These are phyloP conservation scores for Hylaeus volcanicus DNA, from an alignment of 1,140 invertebrate species.

Conservation along the genomic window DNA sequence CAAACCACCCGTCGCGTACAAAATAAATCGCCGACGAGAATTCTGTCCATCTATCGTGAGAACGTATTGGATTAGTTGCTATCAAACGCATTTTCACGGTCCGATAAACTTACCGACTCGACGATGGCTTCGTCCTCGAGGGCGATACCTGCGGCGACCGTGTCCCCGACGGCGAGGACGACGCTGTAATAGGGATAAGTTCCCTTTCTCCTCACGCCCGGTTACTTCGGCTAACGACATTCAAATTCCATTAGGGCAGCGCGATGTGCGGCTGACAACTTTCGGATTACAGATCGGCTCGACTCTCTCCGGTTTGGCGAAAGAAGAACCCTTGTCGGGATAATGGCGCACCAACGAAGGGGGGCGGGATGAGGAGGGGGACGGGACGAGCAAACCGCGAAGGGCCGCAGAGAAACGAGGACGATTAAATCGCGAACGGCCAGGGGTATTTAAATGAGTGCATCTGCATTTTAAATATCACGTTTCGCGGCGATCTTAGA, in stretches of 20 bases:
- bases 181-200: slow-evolving; percentile 71
- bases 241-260: slow-evolving; percentile 76
- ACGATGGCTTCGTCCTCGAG: slow-evolving; percentile 14
- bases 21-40: no score
- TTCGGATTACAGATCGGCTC: slow-evolving; percentile 57
- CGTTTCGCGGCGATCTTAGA: not conserved
- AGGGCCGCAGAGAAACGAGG: slow-evolving; percentile 11
- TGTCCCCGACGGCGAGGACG: slow-evolving; percentile 20
- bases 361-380: not conserved
- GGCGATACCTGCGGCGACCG: slow-evolving; percentile 34
- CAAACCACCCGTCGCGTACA: no score
- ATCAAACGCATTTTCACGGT: slow-evolving; percentile 42
- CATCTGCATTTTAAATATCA: slow-evolving; percentile 42
- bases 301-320: not conserved
- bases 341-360: slow-evolving; percentile 8
- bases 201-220: slow-evolving; percentile 72
- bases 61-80: no score
- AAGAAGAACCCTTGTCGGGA: slow-evolving; percentile 21
- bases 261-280: slow-evolving; percentile 69
- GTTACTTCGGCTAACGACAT: slow-evolving; percentile 77
- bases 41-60: no score
- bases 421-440: slow-evolving; percentile 37
- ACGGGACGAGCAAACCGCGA: not conserved
- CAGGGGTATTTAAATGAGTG: slow-evolving; percentile 30
- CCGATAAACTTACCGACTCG: slow-evolving; percentile 52